phyloP scores from a whole-genome alignment of 2,113 vertebrate species.

The Pituophis catenifer region DNA sequence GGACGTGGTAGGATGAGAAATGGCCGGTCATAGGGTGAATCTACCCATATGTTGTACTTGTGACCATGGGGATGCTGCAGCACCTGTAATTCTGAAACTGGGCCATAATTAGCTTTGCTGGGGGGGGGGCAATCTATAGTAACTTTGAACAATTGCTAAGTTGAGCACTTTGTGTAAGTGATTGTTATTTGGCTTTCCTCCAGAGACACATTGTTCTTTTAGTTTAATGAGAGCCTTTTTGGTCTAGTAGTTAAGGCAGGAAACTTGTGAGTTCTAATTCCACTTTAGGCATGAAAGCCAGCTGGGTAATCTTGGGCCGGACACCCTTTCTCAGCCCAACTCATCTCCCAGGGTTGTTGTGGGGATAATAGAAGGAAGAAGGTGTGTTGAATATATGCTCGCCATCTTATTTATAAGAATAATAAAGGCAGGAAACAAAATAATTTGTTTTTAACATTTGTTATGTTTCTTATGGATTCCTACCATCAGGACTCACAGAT shows the following conservation, averaged over 20 bases:
- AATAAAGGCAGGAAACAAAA: background rate
- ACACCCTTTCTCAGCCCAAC: background rate
- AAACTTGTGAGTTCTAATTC: background rate
- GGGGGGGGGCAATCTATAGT: too few relatives aligned
- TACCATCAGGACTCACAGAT: background rate
- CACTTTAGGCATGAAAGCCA: background rate
- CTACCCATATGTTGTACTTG: background rate
- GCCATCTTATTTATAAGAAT: background rate
- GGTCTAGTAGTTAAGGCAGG: background rate
- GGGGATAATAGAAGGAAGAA: background rate
- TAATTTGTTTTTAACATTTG: background rate
- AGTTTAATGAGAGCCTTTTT: background rate
- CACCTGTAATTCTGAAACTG: background rate
- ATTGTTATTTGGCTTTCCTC: background rate
- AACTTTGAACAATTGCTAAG: background rate
- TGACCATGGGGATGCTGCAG: background rate
- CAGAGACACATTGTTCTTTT: background rate
- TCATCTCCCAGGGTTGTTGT: background rate
- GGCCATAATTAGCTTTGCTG: background rate
- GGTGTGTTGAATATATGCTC: background rate
- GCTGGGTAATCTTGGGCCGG: background rate
- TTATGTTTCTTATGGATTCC: background rate
- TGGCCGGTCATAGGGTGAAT: background rate
- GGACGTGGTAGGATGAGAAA: background rate
- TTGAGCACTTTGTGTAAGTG: background rate